These are phyloP conservation scores for Hafferia zeledoni DNA, from an alignment of 2,797 vertebrate genomes.

Conservation along the genomic window DNA sequence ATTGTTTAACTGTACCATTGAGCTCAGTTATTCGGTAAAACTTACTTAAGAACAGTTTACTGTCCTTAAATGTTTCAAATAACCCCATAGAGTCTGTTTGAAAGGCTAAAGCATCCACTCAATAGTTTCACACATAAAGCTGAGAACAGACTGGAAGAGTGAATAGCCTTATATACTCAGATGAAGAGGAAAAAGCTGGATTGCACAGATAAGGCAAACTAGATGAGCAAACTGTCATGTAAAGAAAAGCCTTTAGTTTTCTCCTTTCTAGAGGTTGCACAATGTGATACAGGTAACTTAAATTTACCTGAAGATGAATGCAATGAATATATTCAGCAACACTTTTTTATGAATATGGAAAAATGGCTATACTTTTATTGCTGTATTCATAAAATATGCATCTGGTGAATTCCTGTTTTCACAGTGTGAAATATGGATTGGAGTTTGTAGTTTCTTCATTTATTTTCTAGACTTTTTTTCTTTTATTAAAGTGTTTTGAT, in stretches of 20 bases:
- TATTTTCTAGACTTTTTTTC: neutral
- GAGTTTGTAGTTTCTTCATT: slow-evolving; percentile 38
- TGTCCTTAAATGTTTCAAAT: slow-evolving; percentile 20
- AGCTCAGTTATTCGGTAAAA: slow-evolving; percentile 37
- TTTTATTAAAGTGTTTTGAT: slow-evolving; percentile 6
- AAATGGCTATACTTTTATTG: slow-evolving; percentile 55
- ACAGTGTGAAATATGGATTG: slow-evolving; percentile 2
- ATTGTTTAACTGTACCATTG: neutral
- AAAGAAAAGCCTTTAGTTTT: slow-evolving; percentile 21
- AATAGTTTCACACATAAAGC: neutral
- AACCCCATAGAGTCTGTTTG: neutral
- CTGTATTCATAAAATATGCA: slow-evolving; percentile 63
- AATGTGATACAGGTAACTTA: slow-evolving; percentile 30
- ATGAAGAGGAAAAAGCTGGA: neutral
- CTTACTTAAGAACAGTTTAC: slow-evolving; percentile 35
- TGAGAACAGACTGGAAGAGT: neutral
- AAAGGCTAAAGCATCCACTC: slow-evolving; percentile 6
- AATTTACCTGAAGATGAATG: slow-evolving; percentile 50
- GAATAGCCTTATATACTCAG: neutral
- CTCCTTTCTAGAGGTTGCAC: neutral
- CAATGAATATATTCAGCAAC: slow-evolving; percentile 43
- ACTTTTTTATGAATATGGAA: slow-evolving; percentile 68
- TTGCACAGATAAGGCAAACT: neutral
- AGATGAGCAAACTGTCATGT: neutral
- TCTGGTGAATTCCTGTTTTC: slow-evolving; percentile 42